Evolutionary conservation across 1,140 invertebrate species (phyloP).

Genomic region (Nautilus pompilius): DNA sequence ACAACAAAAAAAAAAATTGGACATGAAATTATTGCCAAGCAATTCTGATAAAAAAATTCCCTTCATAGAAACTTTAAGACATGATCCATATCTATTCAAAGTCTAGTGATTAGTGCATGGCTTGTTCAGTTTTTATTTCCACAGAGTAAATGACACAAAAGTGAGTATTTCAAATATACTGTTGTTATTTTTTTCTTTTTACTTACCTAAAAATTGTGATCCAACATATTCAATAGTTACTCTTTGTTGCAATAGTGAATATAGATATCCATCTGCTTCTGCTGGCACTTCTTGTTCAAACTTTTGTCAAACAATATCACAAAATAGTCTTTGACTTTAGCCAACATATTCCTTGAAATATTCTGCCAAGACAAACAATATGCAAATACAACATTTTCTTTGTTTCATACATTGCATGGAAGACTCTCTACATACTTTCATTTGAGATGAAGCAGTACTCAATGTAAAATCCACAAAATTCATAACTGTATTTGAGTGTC

Average conservation of each 20-base stretch:
- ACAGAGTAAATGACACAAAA: too few relatives aligned
- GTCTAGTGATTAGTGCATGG: too few relatives aligned
- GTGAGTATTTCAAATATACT: too few relatives aligned
- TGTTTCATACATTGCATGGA: slow-evolving; percentile 7
- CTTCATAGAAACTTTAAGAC: too few relatives aligned
- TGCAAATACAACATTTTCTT: slow-evolving; percentile 16
- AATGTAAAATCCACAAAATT: too few relatives aligned
- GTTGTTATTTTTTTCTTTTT: too few relatives aligned
- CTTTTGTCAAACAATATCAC: slow-evolving; percentile 22
- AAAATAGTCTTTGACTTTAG: not conserved
- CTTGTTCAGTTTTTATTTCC: too few relatives aligned
- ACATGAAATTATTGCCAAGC: not conserved
- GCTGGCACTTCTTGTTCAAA: slow-evolving; percentile 13
- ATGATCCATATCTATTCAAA: too few relatives aligned
- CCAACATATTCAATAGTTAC: slow-evolving; percentile 15
- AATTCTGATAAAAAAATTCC: too few relatives aligned
- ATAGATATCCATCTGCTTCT: slow-evolving; percentile 28
- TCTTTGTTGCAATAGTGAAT: slow-evolving; percentile 12
- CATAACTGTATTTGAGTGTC: too few relatives aligned
- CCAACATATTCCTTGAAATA: slow-evolving; percentile 9
- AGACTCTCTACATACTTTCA: not conserved
- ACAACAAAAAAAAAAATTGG: not conserved
- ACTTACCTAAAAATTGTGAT: slow-evolving; percentile 16
- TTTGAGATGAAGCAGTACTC: too few relatives aligned
- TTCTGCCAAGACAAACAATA: slow-evolving; percentile 18